Evolutionary conservation across 1,140 invertebrate genomes (phyloP).

Genomic region (Manduca sexta): DNA sequence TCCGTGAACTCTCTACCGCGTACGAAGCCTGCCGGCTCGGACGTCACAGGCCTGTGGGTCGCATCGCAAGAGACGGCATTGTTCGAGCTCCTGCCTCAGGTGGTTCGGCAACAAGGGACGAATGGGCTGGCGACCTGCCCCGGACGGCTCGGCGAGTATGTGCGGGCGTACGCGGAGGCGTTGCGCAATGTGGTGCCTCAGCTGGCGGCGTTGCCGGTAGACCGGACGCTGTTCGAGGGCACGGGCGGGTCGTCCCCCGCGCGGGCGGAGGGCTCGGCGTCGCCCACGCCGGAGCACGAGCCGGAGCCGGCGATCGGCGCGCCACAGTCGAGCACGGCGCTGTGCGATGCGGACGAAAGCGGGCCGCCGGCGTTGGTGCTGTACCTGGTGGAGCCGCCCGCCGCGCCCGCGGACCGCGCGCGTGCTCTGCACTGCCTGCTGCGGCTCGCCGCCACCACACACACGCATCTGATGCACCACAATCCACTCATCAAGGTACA

Average conservation of each 20-base stretch:
- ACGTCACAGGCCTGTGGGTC: slow-evolving; percentile 89
- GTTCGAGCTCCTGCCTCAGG: slow-evolving; percentile 83
- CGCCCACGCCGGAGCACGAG: slow-evolving; percentile 39
- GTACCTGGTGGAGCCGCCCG: slow-evolving; percentile 96
- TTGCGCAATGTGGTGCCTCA: slow-evolving; percentile 86
- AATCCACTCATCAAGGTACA: slow-evolving; percentile 54
- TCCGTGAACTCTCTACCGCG: slow-evolving; percentile 92
- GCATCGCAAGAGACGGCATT: slow-evolving; percentile 90
- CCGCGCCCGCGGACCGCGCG: slow-evolving; percentile 74
- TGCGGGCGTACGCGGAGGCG: slow-evolving; percentile 89
- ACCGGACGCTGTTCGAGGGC: slow-evolving; percentile 85
- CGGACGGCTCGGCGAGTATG: slow-evolving; percentile 84
- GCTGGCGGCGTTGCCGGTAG: slow-evolving; percentile 85
- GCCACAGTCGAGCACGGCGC: slow-evolving; percentile 3
- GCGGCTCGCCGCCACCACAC: slow-evolving; percentile 36
- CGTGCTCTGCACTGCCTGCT: slow-evolving; percentile 64
- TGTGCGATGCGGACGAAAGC: slow-evolving; percentile 81
- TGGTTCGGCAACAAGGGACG: slow-evolving; percentile 80
- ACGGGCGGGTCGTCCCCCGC: slow-evolving; percentile 18
- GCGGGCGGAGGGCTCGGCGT: slow-evolving; percentile 50
- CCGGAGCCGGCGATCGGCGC: slow-evolving; percentile 65
- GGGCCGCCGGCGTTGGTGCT: slow-evolving; percentile 92
- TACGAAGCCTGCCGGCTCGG: slow-evolving; percentile 96
- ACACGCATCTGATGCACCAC: slow-evolving; percentile 45
- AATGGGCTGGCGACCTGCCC: slow-evolving; percentile 93